Evolutionary conservation across 1,140 invertebrate genomes (phyloP), one percentile per base, ranked within the genome.

Genomic region (Bactericera cockerelli): DNA sequence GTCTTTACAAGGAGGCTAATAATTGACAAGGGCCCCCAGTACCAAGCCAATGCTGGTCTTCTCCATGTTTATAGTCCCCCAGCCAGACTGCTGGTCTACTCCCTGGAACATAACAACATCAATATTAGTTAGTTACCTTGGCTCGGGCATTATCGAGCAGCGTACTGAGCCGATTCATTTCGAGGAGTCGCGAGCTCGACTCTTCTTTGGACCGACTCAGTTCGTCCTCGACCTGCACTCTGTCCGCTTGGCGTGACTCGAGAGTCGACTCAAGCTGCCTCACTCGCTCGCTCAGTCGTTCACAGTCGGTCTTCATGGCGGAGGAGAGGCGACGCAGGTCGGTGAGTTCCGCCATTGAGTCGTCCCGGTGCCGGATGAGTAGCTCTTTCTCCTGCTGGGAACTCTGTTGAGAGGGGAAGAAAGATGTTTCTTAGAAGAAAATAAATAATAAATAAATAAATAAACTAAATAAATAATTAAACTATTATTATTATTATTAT

Each of bases 81-180:
- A n/a, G n/a, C n/a, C n/a, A n/a, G n/a, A n/a, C n/a, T n/a, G n/a
- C n/a, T n/a, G n/a, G n/a, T n/a, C n/a, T n/a, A n/a, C n/a, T n/a
- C n/a, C n/a, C n/a, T n/a, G n/a, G n/a, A n/a, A n/a, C n/a, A n/a
- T n/a, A n/a, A n/a, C n/a, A n/a, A n/a, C n/a, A n/a, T n/a, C n/a
- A n/a, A n/a, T n/a, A n/a, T n/a, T n/a, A n/a, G n/a, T n/a, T n/a
- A n/a, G 11, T 26, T 74, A 68, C 60, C 71, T 86, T 86, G 0
- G 81, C 79, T 63, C 86, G 80, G 1, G 89, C 88, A 70, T 86
- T 86, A 60, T 92, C 88, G 1, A 93, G 71, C 21, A 89, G 70
- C 6, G 83, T 85, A 25, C 80, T 81, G 56, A 89, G 73, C 53
- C 86, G 77, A 63, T 79, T 79, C 1, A 90, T 79, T 72, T 93